These are phyloP conservation scores for Butorides virescens DNA, from an alignment of 2,113 vertebrate genomes.

Conservation along the genomic window DNA sequence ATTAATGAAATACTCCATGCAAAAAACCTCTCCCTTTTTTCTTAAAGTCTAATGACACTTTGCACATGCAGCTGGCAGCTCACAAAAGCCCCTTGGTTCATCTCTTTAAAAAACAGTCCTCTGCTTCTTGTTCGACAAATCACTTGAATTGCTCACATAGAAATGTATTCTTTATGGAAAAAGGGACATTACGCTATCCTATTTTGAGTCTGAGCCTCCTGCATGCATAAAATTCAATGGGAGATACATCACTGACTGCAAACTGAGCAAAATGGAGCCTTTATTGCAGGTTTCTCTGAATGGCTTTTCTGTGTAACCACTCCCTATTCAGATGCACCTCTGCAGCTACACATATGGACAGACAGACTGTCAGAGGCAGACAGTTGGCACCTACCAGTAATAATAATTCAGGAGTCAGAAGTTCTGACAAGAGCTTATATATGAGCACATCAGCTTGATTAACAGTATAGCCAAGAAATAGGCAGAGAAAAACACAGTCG, in stretches of 20 bases:
- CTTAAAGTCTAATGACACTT: constrained; percentile 32
- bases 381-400: neutral
- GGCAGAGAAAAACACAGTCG: neutral
- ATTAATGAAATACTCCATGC: constrained; percentile 8
- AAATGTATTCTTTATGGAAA: neutral
- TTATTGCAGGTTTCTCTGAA: neutral
- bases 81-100: constrained; percentile 30
- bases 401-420: neutral
- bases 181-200: neutral
- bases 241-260: neutral
- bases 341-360: neutral
- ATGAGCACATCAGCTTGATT: neutral
- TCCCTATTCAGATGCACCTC: neutral
- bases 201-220: neutral
- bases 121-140: constrained; percentile 36
- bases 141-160: neutral
- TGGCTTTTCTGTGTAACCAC: neutral
- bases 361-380: neutral
- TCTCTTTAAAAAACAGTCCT: neutral
- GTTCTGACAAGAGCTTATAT: neutral
- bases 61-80: constrained; percentile 48
- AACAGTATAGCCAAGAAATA: neutral
- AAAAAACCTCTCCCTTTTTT: constrained; percentile 16
- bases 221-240: neutral
- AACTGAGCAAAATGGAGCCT: neutral